Evolutionary conservation across 1,140 invertebrate species (phyloP), one percentile per base, ranked within the genome.

Genomic region (Pinna nobilis): DNA sequence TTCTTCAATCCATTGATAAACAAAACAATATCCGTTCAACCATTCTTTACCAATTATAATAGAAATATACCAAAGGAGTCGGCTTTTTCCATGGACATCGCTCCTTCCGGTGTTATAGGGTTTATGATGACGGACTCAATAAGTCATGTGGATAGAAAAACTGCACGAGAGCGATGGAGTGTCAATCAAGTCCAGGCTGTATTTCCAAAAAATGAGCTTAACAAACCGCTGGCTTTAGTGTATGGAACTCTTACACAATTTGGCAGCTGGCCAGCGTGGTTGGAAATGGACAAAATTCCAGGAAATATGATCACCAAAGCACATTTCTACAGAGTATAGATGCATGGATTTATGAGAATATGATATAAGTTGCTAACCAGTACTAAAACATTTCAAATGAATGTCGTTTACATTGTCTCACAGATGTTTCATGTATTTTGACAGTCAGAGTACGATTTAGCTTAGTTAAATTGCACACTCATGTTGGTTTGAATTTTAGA

Each of bases 201-300:
- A 35, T 78, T 81, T 44, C 60, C 51, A 23, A 51, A 70, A 1
- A 25, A 32, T 2, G 49, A 60, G 9, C 25, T 69, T 4, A 28
- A 41, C 13, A 50, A 55, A 15, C 35, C 1, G 0, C 25, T 55
- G n/a, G 50, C 70, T 18, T 41, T 37, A n/a, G 70, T 76, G 30
- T 78, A 55, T 49, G 79, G 79, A 11, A 78, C 76, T 15, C 64
- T 51, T 18, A 50, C 37, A 3, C 25, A 39, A 20, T 76, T 69
- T 51, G 32, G 66, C 0, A 68, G 37, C 23, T 81, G 74, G 73
- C 68, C 65, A n/a, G 41, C 30, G 5, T 81, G 76, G 76, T 76
- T 81, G 79, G 39, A 65, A n/a, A 70, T 78, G 73, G 35, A 13
- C 18, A 57, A 67, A 35, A 47, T 49, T 11, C 41, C 63, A 0